phyloP scores from a whole-genome alignment of 2,888 invertebrate genomes.

The Mechanitis mazaeus region DNA sequence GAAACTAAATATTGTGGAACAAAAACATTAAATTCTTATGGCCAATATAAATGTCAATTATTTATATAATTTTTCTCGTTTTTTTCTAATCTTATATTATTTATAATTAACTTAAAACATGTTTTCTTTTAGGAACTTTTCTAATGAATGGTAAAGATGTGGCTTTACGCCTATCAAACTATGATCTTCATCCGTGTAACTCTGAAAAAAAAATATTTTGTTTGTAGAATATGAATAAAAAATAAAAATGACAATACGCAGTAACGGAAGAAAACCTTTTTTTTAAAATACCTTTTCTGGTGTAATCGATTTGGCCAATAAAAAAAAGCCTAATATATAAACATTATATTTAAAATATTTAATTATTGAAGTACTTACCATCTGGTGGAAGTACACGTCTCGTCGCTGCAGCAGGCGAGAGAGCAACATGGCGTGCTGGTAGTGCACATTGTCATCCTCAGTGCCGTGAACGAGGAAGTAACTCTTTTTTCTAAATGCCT shows the following conservation, averaged over 20 bases:
- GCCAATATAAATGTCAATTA: background rate
- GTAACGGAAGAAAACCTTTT: too few species aligned
- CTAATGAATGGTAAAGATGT: constrained; percentile 93
- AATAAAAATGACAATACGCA: too few species aligned
- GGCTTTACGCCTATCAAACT: constrained; percentile 87
- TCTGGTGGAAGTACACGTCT: constrained; percentile 93
- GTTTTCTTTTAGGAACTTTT: constrained; percentile 82
- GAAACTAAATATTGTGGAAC: too few species aligned
- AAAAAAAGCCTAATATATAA: too few species aligned
- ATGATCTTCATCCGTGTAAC: constrained; percentile 96
- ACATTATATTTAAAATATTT: too few species aligned
- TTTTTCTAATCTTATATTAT: constrained; percentile 3
- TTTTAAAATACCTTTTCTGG: too few species aligned
- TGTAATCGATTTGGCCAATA: too few species aligned
- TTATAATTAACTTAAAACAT: constrained; percentile 44
- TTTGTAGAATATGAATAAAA: background rate
- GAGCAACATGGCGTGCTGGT: constrained; percentile 96
- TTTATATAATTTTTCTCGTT: constrained; percentile 6
- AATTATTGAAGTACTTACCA: constrained; percentile 76
- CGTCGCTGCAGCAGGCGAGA: constrained; percentile 89
- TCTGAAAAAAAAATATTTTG: constrained; percentile 74
- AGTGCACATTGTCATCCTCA: constrained; percentile 97
- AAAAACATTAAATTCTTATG: constrained; percentile 1
- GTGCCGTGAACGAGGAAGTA: constrained; percentile 96
- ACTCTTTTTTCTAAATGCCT: constrained; percentile 79